phyloP scores from a whole-genome alignment of 2,888 invertebrate genomes.

The Neria commutata region DNA sequence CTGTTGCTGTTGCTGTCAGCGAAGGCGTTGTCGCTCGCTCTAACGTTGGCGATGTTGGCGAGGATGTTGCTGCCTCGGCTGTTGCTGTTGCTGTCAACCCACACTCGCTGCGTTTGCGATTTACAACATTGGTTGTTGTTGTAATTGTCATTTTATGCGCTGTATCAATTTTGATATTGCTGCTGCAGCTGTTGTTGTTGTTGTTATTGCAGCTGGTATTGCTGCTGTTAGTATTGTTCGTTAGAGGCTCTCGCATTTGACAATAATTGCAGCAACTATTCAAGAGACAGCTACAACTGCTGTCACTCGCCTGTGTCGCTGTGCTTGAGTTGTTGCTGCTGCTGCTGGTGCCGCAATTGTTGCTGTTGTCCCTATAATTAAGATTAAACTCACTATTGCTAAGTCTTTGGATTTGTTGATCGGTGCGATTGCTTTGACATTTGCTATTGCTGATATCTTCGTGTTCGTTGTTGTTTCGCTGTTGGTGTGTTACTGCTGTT shows the following conservation, averaged over 20 bases:
- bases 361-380: constrained; percentile 51
- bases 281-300: constrained; percentile 32
- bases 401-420: constrained; percentile 55
- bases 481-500: constrained; percentile 28
- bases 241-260: constrained; percentile 47
- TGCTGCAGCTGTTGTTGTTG: constrained; percentile 26
- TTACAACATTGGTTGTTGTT: constrained; percentile 34
- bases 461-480: constrained; percentile 33
- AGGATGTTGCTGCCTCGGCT: constrained; percentile 27
- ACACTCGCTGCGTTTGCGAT: constrained; percentile 43
- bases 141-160: constrained; percentile 38
- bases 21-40: constrained; percentile 42
- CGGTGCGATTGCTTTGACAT: constrained; percentile 21
- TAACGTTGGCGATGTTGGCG: constrained; percentile 26
- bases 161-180: constrained; percentile 22
- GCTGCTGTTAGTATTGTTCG: constrained; percentile 35
- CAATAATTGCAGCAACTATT: constrained; percentile 52
- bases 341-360: constrained; percentile 37
- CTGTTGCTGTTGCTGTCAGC: constrained; percentile 43
- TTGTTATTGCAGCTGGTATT: constrained; percentile 31
- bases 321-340: constrained; percentile 36
- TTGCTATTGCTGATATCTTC: constrained; percentile 35
- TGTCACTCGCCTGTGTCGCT: constrained; percentile 45
- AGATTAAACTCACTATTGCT: constrained; percentile 47
- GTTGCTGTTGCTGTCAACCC: constrained; percentile 42